Conservation (phyloP, 2,113 vertebrate species). For the Passer domesticus region DNA sequence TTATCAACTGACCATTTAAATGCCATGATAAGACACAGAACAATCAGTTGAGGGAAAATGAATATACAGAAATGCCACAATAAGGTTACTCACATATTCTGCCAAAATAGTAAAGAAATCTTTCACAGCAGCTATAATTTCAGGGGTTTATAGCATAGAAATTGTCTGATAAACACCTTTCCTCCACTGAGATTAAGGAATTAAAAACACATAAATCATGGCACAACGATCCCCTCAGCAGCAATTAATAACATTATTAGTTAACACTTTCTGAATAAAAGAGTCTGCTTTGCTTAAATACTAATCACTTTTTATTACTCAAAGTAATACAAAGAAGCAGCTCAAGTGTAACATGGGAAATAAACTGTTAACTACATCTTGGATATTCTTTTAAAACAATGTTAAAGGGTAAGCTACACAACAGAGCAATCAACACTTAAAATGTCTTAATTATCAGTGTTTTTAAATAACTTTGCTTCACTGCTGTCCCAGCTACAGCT, state of each 20-base stretch:
- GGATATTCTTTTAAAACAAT: neutral
- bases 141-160: accelerated
- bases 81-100: neutral
- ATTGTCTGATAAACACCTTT: neutral
- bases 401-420: neutral
- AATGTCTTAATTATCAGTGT: neutral
- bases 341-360: neutral
- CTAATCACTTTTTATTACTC: neutral
- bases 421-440: neutral
- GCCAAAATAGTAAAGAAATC: neutral
- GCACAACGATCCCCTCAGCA: neutral
- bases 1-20: neutral
- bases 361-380: neutral
- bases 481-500: neutral
- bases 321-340: neutral
- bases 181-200: neutral
- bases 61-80: accelerated
- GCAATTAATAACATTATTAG: neutral
- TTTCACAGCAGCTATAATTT: neutral
- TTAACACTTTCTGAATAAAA: neutral
- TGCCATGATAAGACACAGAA: accelerated
- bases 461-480: neutral
- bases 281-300: neutral
- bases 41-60: accelerated
- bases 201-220: neutral